Evolutionary conservation across 2,797 vertebrate genomes (phyloP).

Genomic region (Peromyscus attwateri): DNA sequence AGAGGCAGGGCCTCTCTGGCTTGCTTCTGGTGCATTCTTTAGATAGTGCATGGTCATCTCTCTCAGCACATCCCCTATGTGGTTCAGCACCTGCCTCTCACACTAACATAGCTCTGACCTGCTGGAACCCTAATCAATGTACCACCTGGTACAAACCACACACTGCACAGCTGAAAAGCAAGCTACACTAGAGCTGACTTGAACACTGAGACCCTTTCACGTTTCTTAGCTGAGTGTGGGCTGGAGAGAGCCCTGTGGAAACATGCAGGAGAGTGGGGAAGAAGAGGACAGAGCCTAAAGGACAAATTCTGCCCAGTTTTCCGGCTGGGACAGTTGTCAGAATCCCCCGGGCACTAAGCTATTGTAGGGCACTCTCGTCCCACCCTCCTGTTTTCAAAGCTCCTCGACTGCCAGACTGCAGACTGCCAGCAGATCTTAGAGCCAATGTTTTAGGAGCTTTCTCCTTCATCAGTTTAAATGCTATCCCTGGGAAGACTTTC

Average conservation of each 20-base stretch:
- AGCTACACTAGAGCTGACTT: too few species aligned
- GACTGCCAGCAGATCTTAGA: not conserved
- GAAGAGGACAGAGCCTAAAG: not conserved
- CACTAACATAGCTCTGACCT: not conserved
- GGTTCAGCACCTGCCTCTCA: not conserved
- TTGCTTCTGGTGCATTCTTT: not conserved
- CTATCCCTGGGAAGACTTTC: not conserved
- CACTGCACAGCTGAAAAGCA: accelerated
- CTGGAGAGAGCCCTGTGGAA: too few species aligned
- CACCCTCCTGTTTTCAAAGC: not conserved
- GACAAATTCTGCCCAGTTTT: accelerated
- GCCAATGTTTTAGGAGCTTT: too few species aligned
- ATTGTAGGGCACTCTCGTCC: not conserved
- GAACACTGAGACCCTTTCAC: not conserved
- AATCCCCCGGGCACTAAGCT: not conserved
- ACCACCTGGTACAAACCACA: not conserved
- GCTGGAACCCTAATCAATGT: accelerated
- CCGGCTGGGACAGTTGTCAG: not conserved
- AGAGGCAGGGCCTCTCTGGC: not conserved
- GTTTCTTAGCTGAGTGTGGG: not conserved
- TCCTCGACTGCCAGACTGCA: not conserved
- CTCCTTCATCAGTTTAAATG: not conserved
- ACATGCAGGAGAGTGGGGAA: not conserved
- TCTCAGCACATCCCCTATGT: not conserved
- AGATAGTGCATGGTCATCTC: not conserved